Conservation (phyloP, 2,888 invertebrate genomes). For the Alentia gelatinosa region DNA sequence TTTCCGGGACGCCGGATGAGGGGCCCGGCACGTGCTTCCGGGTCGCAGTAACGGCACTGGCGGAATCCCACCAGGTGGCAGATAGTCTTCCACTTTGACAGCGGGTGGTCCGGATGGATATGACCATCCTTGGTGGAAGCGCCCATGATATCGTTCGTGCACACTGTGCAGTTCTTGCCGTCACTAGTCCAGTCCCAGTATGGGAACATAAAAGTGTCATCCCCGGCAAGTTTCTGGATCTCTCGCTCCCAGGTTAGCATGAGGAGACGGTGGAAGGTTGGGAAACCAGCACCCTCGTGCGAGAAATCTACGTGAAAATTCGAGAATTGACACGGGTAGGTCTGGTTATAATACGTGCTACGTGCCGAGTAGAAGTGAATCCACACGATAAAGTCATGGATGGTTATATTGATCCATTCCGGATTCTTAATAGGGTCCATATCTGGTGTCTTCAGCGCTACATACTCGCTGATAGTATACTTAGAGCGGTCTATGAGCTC, state of each 20-base stretch:
- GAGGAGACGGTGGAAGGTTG: conserved; percentile 58
- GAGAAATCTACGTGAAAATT: conserved; percentile 51
- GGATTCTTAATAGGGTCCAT: conserved; percentile 33
- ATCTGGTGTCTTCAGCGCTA: neutral
- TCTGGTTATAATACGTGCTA: conserved; percentile 37
- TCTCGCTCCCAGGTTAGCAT: conserved; percentile 56
- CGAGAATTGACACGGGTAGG: neutral
- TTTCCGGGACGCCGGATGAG: conserved; percentile 29
- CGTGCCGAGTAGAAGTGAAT: conserved; percentile 54
- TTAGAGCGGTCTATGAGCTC: conserved; percentile 35
- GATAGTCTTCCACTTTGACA: conserved; percentile 38
- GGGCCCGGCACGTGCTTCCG: neutral
- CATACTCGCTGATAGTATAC: conserved; percentile 40
- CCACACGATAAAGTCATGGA: conserved; percentile 49
- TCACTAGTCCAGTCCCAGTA: conserved; percentile 55
- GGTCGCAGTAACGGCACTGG: conserved; percentile 50
- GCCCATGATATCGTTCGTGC: conserved; percentile 59
- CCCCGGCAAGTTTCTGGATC: conserved; percentile 52
- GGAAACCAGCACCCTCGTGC: conserved; percentile 59
- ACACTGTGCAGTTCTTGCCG: conserved; percentile 54
- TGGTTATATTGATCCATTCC: conserved; percentile 7
- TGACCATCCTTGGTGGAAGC: conserved; percentile 12
- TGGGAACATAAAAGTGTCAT: conserved; percentile 53
- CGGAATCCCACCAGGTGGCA: conserved; percentile 14
- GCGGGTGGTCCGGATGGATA: conserved; percentile 8